A percentile compares a stretch with the other conserved stretches of the same genome.
These are phyloP conservation scores for Eupithecia subumbrata DNA, from an alignment of 2,888 invertebrate genomes.

Conservation along the genomic window DNA sequence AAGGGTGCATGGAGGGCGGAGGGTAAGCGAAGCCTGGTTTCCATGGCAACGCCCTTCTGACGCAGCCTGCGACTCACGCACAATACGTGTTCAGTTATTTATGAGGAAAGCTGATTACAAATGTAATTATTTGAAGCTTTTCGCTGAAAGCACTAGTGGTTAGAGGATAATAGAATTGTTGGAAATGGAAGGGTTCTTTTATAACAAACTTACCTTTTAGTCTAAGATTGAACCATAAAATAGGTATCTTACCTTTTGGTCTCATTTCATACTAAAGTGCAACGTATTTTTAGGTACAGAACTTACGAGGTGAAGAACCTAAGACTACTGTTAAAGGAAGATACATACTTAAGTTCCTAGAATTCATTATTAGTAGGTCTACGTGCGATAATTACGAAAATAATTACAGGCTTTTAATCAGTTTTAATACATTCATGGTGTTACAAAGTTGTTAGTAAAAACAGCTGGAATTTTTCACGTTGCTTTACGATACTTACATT, in stretches of 20 bases:
- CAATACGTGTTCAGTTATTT: slow-evolving; percentile 77
- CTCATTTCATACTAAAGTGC: background rate
- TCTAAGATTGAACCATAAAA: background rate
- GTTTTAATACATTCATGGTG: background rate
- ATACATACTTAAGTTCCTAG: background rate
- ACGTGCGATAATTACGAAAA: background rate
- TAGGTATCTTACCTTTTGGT: background rate
- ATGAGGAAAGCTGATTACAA: slow-evolving; percentile 77
- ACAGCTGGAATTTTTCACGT: slow-evolving; percentile 47
- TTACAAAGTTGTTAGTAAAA: slow-evolving; percentile 33
- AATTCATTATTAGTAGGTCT: background rate
- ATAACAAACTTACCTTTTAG: background rate
- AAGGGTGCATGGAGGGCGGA: slow-evolving; percentile 79
- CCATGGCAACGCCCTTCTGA: slow-evolving; percentile 77
- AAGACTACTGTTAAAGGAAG: background rate
- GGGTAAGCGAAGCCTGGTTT: slow-evolving; percentile 71
- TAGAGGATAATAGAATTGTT: slow-evolving; percentile 29
- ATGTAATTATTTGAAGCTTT: slow-evolving; percentile 67
- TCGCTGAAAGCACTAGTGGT: slow-evolving; percentile 40
- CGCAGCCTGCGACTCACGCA: slow-evolving; percentile 74
- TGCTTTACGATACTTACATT: slow-evolving; percentile 49
- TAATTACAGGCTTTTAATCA: background rate
- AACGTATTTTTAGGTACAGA: background rate
- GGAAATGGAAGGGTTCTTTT: slow-evolving; percentile 19
- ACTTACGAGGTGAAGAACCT: background rate